A percentile compares a stretch with the other conserved stretches of the same genome.
Conservation (phyloP, 1,140 invertebrate species). For the Heliothis virescens region DNA sequence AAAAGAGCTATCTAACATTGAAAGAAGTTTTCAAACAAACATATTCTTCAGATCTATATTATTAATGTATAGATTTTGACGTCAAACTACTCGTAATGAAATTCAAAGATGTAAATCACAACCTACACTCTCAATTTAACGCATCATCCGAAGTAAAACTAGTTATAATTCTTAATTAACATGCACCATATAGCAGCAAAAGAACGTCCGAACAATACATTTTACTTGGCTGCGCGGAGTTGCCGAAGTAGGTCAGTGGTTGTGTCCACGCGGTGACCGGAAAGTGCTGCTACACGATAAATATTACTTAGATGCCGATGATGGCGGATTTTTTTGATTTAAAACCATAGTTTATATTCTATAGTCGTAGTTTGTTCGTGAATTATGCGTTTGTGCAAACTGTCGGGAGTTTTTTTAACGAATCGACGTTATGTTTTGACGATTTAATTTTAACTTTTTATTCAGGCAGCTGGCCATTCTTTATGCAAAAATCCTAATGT, state of each 20-base stretch:
- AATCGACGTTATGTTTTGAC: not conserved
- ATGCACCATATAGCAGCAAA: not conserved
- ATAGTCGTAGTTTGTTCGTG: not conserved
- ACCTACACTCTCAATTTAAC: too few species aligned
- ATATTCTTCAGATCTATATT: too few species aligned
- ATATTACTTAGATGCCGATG: conserved; percentile 31
- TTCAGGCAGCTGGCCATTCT: not conserved
- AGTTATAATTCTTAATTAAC: not conserved
- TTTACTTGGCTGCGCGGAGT: conserved; percentile 15
- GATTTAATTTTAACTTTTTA: too few species aligned
- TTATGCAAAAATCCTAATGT: not conserved
- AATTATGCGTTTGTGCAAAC: not conserved
- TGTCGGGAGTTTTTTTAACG: not conserved
- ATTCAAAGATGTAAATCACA: too few species aligned
- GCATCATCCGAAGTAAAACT: not conserved
- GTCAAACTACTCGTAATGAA: too few species aligned
- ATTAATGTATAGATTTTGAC: too few species aligned
- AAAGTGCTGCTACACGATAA: conserved; percentile 50
- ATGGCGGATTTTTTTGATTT: conserved; percentile 11
- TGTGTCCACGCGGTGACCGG: conserved; percentile 54
- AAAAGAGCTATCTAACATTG: too few species aligned
- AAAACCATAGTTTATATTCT: conserved; percentile 7
- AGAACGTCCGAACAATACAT: conserved; percentile 18
- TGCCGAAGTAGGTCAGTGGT: conserved; percentile 52
- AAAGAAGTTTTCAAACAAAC: too few species aligned